phyloP scores from a whole-genome alignment of 2,113 vertebrate genomes.

The Formicarius rufipectus region DNA sequence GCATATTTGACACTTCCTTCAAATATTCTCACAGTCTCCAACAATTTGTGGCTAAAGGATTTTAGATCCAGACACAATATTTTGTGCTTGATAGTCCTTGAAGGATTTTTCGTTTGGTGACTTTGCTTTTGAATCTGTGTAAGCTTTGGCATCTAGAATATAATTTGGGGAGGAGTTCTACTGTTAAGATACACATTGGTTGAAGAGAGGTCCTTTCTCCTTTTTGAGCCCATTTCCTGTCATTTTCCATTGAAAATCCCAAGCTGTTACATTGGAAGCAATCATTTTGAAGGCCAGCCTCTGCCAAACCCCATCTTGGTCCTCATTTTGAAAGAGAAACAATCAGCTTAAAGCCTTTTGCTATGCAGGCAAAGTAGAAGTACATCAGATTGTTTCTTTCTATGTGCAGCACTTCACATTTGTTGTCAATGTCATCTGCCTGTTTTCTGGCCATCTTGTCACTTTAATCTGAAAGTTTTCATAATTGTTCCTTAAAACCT shows the following conservation, averaged over 20 bases:
- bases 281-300: not conserved
- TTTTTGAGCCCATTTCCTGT: not conserved
- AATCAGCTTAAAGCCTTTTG: not conserved
- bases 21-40: not conserved
- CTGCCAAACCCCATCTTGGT: not conserved
- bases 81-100: constrained; percentile 15
- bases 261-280: not conserved
- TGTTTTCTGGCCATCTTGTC: not conserved
- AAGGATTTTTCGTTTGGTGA: constrained; percentile 40
- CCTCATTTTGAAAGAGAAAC: not conserved
- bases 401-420: not conserved
- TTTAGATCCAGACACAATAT: constrained; percentile 43
- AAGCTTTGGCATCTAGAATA: not conserved
- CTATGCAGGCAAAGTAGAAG: not conserved
- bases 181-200: not conserved
- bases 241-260: not conserved
- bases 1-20: constrained; percentile 27
- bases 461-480: not conserved
- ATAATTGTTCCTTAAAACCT: not conserved
- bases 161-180: not conserved
- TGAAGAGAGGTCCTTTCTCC: not conserved
- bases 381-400: not conserved
- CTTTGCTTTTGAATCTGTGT: constrained; percentile 8
- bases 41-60: constrained; percentile 25
- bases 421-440: not conserved